Evolutionary conservation across 2,797 vertebrate genomes (phyloP), one percentile per base, ranked within the genome.

Genomic region (Busarellus nigricollis): DNA sequence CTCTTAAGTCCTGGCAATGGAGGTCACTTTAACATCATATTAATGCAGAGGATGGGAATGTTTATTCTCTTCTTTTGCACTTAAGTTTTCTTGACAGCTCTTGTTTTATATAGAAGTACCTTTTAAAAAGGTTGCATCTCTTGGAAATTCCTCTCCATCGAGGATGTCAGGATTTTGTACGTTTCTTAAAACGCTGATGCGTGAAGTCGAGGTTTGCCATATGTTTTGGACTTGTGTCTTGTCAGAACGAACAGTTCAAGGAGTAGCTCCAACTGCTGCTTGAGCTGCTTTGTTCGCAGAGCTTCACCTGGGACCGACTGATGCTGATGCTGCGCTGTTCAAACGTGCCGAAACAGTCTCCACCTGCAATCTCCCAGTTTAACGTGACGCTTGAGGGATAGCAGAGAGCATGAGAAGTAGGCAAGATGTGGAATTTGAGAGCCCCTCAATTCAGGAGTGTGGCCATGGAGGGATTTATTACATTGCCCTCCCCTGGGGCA

Each of bases 141-240:
- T 40, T 40, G 89, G 89, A 28, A 67, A 3, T 25, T 37, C 26
- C 45, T 54, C 58, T 11, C 49, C 29, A 1, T 5, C 0, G 3
- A 79, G 90, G 40, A 2, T 7, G 38, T 10, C n/a, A 9, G 42
- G 52, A 8, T 18, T 17, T 26, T 16, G 33, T 21, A 0, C 0
- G 3, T 33, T 5, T 21, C 11, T 52, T 4, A 9, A 18, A 20
- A 3, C 1, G 13, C 65, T 10, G 20, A 18, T 33, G 70, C 31
- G 8, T 1, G 7, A 15, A 4, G 25, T 33, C 0, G 2, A 19
- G 57, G n/a, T 70, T 83, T 70, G 50, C n/a, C 0, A 0, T 67
- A 7, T 18, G 38, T 20, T 73, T 29, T 28, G 35, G 28, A 5
- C 40, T 26, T 3, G 3, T 15, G 35, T 20, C 29, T 47, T 5